These are phyloP conservation scores for Seira musarum DNA, from an alignment of 2,888 invertebrate species.

Conservation along the genomic window DNA sequence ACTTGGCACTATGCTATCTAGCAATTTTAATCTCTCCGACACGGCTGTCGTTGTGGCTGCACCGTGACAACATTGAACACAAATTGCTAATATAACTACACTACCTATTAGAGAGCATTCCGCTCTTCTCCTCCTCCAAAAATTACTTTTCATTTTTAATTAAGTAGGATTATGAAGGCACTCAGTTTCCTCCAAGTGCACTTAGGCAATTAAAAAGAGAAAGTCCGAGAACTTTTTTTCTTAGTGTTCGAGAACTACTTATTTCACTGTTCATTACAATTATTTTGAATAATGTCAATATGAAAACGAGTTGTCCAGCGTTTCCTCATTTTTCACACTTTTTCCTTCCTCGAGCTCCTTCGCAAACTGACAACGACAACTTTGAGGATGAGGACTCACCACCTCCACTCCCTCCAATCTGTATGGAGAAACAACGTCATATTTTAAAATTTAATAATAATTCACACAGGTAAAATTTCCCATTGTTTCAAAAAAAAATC, in stretches of 20 bases:
- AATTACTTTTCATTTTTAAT: constrained; percentile 5
- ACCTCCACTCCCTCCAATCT: neutral
- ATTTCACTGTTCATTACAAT: neutral
- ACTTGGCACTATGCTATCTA: constrained; percentile 14
- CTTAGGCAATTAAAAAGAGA: too few species aligned
- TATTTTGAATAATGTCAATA: neutral
- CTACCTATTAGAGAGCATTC: constrained; percentile 5
- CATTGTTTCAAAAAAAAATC: constrained; percentile 1
- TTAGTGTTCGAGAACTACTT: neutral
- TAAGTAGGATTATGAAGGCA: constrained; percentile 4
- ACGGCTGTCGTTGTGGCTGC: neutral
- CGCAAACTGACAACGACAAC: neutral
- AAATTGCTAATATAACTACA: constrained; percentile 7
- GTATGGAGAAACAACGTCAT: neutral
- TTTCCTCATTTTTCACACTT: constrained; percentile 7
- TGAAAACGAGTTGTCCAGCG: constrained; percentile 1
- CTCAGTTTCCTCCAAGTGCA: neutral
- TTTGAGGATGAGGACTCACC: neutral
- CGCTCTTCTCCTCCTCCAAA: constrained; percentile 12
- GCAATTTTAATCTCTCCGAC: neutral
- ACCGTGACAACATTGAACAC: constrained; percentile 6
- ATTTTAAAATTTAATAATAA: neutral
- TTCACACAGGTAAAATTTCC: neutral
- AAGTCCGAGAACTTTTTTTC: too few species aligned
- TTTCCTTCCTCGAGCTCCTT: neutral